Evolutionary conservation across 2,797 vertebrate genomes (phyloP).

Genomic region (Malacoctenus gilli): DNA sequence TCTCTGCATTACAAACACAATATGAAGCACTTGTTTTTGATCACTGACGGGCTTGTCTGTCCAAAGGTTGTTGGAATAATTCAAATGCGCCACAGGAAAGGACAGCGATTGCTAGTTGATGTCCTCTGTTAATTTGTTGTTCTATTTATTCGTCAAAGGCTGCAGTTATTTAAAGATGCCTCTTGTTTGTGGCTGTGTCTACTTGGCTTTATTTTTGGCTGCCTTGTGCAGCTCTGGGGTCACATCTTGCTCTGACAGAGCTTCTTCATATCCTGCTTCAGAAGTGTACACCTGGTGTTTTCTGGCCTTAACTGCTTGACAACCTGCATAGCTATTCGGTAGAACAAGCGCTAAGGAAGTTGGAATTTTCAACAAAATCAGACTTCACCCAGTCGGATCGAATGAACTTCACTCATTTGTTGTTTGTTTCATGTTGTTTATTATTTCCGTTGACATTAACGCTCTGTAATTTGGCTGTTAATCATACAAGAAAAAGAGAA

Average conservation of each 20-base stretch:
- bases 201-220: conserved; percentile 31
- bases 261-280: conserved; percentile 4
- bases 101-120: conserved; percentile 8
- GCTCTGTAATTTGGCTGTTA: conserved; percentile 22
- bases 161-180: conserved; percentile 33
- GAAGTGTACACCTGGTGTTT: neutral
- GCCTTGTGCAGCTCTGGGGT: conserved; percentile 1
- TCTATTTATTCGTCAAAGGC: conserved; percentile 19
- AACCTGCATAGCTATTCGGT: neutral
- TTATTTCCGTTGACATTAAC: conserved; percentile 15
- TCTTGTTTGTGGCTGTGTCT: conserved; percentile 38
- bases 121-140: conserved; percentile 17
- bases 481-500: conserved; percentile 12
- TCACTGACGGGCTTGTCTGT: conserved; percentile 2
- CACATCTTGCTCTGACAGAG: neutral
- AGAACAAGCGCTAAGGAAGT: no score
- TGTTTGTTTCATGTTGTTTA: no score
- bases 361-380: no score
- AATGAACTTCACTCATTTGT: no score
- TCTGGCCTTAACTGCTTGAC: conserved; percentile 3
- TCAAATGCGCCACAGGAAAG: conserved; percentile 11
- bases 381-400: no score
- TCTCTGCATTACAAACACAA: conserved; percentile 17
- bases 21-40: conserved; percentile 19
- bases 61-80: conserved; percentile 8